Evolutionary conservation across 2,113 vertebrate genomes (phyloP).

Genomic region (Neotoma lepida): DNA sequence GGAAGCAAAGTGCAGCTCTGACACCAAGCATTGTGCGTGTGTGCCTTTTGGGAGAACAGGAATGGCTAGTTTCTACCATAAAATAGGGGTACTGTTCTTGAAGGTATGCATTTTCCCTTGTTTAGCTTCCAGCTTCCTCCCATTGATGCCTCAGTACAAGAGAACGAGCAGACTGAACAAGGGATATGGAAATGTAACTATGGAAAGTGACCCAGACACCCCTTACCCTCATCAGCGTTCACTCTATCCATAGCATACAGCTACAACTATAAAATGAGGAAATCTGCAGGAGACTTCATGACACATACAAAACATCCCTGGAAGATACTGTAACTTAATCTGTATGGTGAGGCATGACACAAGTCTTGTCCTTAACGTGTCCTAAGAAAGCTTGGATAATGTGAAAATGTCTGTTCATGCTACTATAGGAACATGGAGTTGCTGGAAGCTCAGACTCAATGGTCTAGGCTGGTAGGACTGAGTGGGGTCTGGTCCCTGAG

Average conservation of each 20-base stretch:
- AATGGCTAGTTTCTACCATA: neutral
- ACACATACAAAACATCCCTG: neutral
- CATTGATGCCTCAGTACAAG: neutral
- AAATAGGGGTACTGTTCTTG: neutral
- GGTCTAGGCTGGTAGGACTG: neutral
- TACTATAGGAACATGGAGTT: neutral
- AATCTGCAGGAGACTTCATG: neutral
- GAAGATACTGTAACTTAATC: neutral
- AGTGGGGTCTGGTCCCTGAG: neutral
- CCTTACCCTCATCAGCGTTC: too few relatives aligned
- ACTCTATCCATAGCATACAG: neutral
- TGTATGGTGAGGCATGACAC: neutral
- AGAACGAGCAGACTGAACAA: neutral
- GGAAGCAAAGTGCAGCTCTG: slow-evolving; percentile 7
- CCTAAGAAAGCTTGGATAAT: neutral
- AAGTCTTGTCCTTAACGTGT: neutral
- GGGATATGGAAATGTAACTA: neutral
- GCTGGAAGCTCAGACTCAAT: neutral
- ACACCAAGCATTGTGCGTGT: neutral
- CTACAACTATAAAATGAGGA: neutral
- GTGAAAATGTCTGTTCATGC: neutral
- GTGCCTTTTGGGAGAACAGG: neutral
- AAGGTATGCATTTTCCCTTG: slow-evolving; percentile 29
- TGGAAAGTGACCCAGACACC: slow-evolving; percentile 2
- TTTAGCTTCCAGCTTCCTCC: slow-evolving; percentile 31